Conservation (phyloP, 2,797 vertebrate genomes). For the Adelosebastes latens region DNA sequence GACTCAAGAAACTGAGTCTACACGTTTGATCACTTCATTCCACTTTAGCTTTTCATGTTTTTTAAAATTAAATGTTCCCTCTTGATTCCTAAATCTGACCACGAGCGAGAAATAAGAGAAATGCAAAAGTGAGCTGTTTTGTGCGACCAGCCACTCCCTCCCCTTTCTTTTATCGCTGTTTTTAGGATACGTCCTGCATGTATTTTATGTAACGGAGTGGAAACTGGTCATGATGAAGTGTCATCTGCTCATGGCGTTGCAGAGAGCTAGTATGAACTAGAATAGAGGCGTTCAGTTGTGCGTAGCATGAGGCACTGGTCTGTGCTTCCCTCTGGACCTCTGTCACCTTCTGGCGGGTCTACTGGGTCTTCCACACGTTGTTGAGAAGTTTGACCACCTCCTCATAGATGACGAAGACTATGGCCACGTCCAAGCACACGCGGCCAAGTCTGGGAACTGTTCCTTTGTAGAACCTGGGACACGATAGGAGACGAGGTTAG, state of each 20-base stretch:
- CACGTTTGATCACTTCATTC: slow-evolving; percentile 17
- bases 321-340: slow-evolving; percentile 37
- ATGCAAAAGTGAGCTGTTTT: not conserved
- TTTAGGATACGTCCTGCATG: not conserved
- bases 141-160: not conserved
- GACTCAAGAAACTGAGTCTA: slow-evolving; percentile 17
- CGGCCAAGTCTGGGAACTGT: slow-evolving; percentile 81
- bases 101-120: not conserved
- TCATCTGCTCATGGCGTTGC: slow-evolving; percentile 27
- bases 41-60: not conserved
- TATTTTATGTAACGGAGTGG: slow-evolving; percentile 4
- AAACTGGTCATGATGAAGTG: slow-evolving; percentile 9
- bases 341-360: slow-evolving; percentile 20
- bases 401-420: slow-evolving; percentile 85
- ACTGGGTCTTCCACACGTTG: slow-evolving; percentile 82
- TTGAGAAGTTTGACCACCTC: slow-evolving; percentile 85
- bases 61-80: slow-evolving; percentile 17
- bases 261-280: slow-evolving; percentile 20
- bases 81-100: not conserved
- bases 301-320: slow-evolving; percentile 61
- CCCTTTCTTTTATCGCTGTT: not conserved
- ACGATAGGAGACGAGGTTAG: not conserved
- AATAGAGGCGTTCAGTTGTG: slow-evolving; percentile 67
- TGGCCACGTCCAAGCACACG: slow-evolving; percentile 83
- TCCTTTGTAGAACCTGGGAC: slow-evolving; percentile 86